Percentiles rank a stretch among this genome's conserved stretches.
Evolutionary conservation across 2,113 vertebrate species (phyloP).

Genomic region (Taurulus bubalis): DNA sequence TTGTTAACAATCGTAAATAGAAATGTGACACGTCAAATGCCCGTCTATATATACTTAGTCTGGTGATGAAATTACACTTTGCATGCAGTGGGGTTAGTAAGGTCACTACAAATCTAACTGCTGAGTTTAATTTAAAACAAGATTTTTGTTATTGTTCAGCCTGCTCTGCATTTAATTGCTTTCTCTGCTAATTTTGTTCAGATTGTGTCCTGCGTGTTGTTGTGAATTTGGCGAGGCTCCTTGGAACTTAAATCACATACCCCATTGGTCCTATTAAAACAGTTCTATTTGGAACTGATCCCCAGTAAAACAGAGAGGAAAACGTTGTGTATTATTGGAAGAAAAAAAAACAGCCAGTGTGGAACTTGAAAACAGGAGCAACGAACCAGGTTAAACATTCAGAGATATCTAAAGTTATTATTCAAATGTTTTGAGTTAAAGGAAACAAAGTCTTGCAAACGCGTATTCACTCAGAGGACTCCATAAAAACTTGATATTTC

Average conservation of each 20-base stretch:
- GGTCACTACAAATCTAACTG: slow-evolving; percentile 6
- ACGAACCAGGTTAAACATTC: slow-evolving; percentile 28
- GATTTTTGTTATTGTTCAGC: slow-evolving; percentile 13
- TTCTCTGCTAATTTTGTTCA: slow-evolving; percentile 48
- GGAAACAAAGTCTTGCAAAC: slow-evolving; percentile 20
- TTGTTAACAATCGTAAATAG: slow-evolving; percentile 46
- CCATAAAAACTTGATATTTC: not conserved
- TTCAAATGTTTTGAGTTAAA: slow-evolving; percentile 36
- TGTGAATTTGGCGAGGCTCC: slow-evolving; percentile 64
- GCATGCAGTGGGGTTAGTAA: slow-evolving; percentile 16
- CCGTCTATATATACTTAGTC: slow-evolving; percentile 24
- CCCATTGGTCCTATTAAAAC: slow-evolving; percentile 51
- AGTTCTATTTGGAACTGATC: slow-evolving; percentile 61
- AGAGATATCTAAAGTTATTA: slow-evolving; percentile 14
- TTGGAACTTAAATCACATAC: slow-evolving; percentile 65
- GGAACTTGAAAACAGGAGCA: slow-evolving; percentile 45
- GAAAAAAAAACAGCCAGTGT: slow-evolving; percentile 42
- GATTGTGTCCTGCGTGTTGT: slow-evolving; percentile 64
- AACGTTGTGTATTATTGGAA: slow-evolving; percentile 64
- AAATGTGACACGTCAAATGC: slow-evolving; percentile 42
- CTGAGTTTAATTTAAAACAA: slow-evolving; percentile 23
- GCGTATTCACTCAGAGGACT: not conserved
- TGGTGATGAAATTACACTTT: slow-evolving; percentile 35
- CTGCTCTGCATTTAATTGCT: slow-evolving; percentile 22
- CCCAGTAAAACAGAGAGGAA: slow-evolving; percentile 61